Percentiles rank a stretch among this genome's conserved stretches.
These are phyloP conservation scores for Zhuqinia jingwanae DNA, from an alignment of 2,888 invertebrate genomes.

Conservation along the genomic window DNA sequence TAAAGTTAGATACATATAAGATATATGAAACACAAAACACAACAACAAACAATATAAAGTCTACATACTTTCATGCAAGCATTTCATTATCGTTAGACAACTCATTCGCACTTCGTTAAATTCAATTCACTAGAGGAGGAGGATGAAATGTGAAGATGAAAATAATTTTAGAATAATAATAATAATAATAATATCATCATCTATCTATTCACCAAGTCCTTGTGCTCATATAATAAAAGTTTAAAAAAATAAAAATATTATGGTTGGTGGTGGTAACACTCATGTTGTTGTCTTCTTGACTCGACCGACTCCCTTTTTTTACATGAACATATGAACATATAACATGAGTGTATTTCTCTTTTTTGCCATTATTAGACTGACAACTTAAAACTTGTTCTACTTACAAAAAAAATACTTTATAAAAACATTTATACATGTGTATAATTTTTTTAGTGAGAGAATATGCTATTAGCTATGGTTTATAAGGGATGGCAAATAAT, in stretches of 20 bases:
- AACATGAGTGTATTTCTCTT: neutral
- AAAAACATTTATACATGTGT: neutral
- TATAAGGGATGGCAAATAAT: constrained; percentile 46
- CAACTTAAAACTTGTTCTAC: constrained; percentile 57
- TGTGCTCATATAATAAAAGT: neutral
- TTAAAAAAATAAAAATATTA: too few relatives aligned
- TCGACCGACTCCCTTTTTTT: constrained; percentile 22
- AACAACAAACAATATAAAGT: neutral
- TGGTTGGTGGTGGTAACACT: neutral
- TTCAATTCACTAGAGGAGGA: too few relatives aligned
- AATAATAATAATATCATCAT: neutral
- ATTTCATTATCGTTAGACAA: neutral
- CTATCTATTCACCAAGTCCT: neutral
- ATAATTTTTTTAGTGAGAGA: constrained; percentile 16
- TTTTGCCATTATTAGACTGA: constrained; percentile 13
- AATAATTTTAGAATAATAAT: constrained; percentile 18
- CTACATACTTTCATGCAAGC: neutral
- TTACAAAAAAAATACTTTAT: constrained; percentile 42
- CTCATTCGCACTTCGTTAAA: too few relatives aligned
- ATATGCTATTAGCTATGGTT: constrained; percentile 62
- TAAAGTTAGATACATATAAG: too few relatives aligned
- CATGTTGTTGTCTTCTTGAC: constrained; percentile 2
- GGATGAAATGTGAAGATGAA: neutral
- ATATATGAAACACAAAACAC: neutral
- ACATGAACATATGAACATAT: constrained; percentile 20